A percentile compares a stretch with the other conserved stretches of the same genome.
Conservation (phyloP, 2,888 invertebrate species). For the Argynnis bischoffii region DNA sequence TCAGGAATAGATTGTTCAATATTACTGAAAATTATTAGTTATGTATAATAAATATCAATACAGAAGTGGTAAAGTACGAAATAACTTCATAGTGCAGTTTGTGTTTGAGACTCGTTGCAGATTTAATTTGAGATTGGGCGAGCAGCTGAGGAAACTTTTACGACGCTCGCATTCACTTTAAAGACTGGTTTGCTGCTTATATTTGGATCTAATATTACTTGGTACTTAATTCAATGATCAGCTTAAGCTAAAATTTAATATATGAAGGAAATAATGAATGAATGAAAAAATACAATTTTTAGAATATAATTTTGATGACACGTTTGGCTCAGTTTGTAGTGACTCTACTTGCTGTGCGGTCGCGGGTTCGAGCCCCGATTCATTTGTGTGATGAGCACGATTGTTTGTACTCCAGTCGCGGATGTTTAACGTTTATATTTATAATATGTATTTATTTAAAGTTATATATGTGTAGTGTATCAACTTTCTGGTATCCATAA, state of each 20-base stretch:
- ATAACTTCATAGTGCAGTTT: conserved; percentile 17
- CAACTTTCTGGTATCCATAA: too few relatives aligned
- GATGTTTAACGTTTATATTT: too few relatives aligned
- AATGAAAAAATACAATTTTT: too few relatives aligned
- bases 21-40: background rate
- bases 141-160: conserved; percentile 60
- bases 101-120: conserved; percentile 59
- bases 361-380: too few relatives aligned
- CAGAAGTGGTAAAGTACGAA: background rate
- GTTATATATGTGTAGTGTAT: too few relatives aligned
- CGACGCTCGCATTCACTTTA: conserved; percentile 58
- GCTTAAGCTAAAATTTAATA: background rate
- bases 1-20: background rate
- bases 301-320: background rate
- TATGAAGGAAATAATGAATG: too few relatives aligned
- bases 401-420: too few relatives aligned
- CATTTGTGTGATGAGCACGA: too few relatives aligned
- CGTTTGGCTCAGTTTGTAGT: too few relatives aligned
- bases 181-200: conserved; percentile 41
- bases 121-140: conserved; percentile 78
- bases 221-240: conserved; percentile 20
- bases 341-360: too few relatives aligned
- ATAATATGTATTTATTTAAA: too few relatives aligned
- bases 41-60: background rate
- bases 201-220: conserved; percentile 33